Evolutionary conservation across 2,797 vertebrate species (phyloP).

Genomic region (Tokudaia muenninki): DNA sequence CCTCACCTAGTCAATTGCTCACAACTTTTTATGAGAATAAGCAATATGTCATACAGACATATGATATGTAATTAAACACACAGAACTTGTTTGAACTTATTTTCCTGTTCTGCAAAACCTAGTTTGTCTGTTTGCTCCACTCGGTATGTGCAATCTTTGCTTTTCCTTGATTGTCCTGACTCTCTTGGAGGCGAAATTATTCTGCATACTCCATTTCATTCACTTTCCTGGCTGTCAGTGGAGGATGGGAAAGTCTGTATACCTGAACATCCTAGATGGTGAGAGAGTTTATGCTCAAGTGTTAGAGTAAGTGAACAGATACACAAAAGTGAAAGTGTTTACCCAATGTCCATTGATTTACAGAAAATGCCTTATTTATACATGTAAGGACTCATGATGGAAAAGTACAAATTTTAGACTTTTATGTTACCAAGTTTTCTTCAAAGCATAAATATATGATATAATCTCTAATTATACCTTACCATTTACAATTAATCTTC

Average conservation of each 20-base stretch:
- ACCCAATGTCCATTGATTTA: neutral
- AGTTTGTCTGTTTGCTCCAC: neutral
- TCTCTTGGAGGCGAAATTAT: neutral
- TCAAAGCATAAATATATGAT: constrained; percentile 66
- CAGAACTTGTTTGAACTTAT: neutral
- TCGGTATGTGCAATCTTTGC: neutral
- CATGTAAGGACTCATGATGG: neutral
- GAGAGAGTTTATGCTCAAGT: neutral
- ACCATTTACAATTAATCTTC: constrained; percentile 67
- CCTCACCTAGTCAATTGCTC: neutral
- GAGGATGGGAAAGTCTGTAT: neutral
- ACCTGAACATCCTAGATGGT: neutral
- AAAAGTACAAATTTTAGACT: constrained; percentile 36
- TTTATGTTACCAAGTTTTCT: constrained; percentile 17
- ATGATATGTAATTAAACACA: neutral
- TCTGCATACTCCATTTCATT: neutral
- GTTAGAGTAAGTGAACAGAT: neutral
- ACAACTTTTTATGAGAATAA: constrained; percentile 7
- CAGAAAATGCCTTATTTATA: constrained; percentile 44
- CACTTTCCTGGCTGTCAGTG: neutral
- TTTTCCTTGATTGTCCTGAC: neutral
- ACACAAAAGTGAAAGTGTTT: neutral
- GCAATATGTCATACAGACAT: neutral
- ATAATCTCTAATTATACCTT: constrained; percentile 75
- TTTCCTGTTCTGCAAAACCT: neutral